These are phyloP conservation scores for Toxonevra muliebris DNA, from an alignment of 2,888 invertebrate genomes.

Conservation along the genomic window DNA sequence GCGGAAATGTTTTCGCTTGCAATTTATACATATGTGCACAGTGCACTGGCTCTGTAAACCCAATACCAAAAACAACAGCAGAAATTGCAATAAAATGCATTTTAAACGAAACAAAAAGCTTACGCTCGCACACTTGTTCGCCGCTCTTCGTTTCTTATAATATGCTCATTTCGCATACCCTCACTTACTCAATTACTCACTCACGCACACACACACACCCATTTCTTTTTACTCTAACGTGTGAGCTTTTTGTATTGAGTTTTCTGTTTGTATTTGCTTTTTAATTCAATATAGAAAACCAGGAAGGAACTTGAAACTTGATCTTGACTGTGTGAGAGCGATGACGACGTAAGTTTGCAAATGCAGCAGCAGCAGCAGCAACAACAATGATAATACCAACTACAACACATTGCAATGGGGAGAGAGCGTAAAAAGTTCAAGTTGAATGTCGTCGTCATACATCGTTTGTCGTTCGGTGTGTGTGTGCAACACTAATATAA, in stretches of 20 bases:
- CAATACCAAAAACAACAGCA: not conserved
- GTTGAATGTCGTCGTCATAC: conserved; percentile 53
- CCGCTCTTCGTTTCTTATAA: not conserved
- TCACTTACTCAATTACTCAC: not conserved
- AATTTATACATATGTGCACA: conserved; percentile 5
- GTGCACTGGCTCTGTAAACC: not conserved
- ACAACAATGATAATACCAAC: not conserved
- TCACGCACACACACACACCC: not conserved
- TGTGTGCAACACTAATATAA: too few relatives aligned
- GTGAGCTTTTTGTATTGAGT: not conserved
- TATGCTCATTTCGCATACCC: not conserved
- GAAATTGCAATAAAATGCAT: too few relatives aligned
- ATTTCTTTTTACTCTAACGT: conserved; percentile 6
- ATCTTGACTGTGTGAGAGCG: conserved; percentile 53
- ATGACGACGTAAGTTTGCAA: not conserved
- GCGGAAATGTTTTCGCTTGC: conserved; percentile 19
- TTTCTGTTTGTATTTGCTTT: not conserved
- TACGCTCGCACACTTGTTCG: not conserved
- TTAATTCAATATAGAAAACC: conserved; percentile 26
- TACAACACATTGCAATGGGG: not conserved
- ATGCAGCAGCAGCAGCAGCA: not conserved
- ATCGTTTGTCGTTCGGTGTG: conserved; percentile 25
- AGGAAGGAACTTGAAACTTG: conserved; percentile 61
- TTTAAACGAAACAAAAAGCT: conserved; percentile 6
- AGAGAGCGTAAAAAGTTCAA: conserved; percentile 54